phyloP scores from a whole-genome alignment of 2,113 vertebrate genomes.

The Macroglossus sobrinus region DNA sequence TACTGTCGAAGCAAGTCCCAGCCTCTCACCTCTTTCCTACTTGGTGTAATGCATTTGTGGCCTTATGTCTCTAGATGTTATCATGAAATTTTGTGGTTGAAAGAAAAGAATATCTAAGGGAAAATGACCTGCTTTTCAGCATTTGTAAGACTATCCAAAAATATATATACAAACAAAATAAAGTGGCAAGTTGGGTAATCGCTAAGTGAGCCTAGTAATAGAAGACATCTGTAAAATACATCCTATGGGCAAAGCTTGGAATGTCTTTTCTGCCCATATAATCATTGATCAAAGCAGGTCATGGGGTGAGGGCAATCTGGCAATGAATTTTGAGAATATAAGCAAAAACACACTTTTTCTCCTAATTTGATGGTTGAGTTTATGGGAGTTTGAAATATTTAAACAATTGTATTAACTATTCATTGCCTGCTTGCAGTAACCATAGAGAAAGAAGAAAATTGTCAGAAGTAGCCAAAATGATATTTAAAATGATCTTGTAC shows the following conservation, averaged over 20 bases:
- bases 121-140: background rate
- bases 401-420: background rate
- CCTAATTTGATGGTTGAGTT: background rate
- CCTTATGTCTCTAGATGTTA: background rate
- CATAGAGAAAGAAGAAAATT: background rate
- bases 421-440: background rate
- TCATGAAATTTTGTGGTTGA: background rate
- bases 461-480: background rate
- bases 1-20: too few relatives aligned
- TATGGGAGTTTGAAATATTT: background rate
- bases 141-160: background rate
- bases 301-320: background rate
- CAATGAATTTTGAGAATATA: background rate
- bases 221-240: background rate
- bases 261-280: background rate
- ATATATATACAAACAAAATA: background rate
- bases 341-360: background rate
- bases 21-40: background rate
- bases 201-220: background rate
- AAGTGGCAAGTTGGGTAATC: background rate
- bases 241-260: background rate
- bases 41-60: background rate
- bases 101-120: background rate
- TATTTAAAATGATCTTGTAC: background rate
- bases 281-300: background rate